These are phyloP conservation scores for Crenuchus spilurus DNA, from an alignment of 2,797 vertebrate species.

Conservation along the genomic window DNA sequence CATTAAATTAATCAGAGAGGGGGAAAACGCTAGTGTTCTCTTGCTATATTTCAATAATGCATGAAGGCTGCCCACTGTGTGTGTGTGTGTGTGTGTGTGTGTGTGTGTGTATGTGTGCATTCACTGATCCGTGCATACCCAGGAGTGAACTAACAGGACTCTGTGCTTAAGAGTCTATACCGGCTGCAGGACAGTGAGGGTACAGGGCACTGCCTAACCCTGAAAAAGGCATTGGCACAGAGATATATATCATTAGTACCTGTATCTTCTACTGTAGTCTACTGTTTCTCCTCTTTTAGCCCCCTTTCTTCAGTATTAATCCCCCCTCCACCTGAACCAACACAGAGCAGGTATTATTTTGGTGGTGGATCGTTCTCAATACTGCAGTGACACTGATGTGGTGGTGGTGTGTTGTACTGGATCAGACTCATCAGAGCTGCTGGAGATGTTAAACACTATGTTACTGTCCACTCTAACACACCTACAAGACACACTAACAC, in stretches of 20 bases:
- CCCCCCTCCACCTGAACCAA: no score
- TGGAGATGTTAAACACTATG: no score
- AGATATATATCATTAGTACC: no score
- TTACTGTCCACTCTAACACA: no score
- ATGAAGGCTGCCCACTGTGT: conserved; percentile 62
- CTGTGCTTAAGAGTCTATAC: conserved; percentile 66
- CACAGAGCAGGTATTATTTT: no score
- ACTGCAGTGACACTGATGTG: no score
- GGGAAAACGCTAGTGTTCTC: conserved; percentile 82
- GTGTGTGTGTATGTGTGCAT: conserved; percentile 27
- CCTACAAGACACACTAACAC: no score
- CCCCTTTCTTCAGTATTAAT: no score
- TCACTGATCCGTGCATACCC: conserved; percentile 46
- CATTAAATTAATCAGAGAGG: conserved; percentile 89
- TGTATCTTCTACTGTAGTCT: conserved; percentile 40
- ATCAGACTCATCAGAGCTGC: no score
- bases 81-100: conserved; percentile 47
- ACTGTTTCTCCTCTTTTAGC: conserved; percentile 53
- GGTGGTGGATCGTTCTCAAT: no score
- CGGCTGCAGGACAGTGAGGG: conserved; percentile 68
- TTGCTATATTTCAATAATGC: conserved; percentile 75
- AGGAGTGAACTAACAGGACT: conserved; percentile 72
- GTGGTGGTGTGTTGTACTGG: no score
- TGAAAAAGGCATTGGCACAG: conserved; percentile 66
- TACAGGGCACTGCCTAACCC: conserved; percentile 65